Evolutionary conservation across 2,888 invertebrate species (phyloP).

Genomic region (Pardosa pseudoannulata): DNA sequence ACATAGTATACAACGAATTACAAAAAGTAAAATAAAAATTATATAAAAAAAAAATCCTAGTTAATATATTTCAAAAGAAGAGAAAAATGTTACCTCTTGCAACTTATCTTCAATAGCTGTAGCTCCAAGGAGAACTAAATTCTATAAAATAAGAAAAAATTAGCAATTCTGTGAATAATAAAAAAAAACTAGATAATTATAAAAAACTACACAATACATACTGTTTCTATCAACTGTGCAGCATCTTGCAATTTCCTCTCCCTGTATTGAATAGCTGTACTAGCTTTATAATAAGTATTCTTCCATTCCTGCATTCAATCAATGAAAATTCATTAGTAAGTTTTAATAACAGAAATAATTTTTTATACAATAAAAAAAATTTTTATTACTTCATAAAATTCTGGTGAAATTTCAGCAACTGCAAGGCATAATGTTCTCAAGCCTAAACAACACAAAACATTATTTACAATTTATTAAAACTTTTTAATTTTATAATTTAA

Average conservation of each 20-base stretch:
- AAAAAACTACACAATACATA: constrained; percentile 66
- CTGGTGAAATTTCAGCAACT: constrained; percentile 86
- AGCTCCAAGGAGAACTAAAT: constrained; percentile 91
- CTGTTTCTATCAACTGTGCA: constrained; percentile 91
- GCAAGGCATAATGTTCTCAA: constrained; percentile 96
- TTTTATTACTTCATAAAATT: constrained; percentile 83
- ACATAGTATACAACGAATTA: no score
- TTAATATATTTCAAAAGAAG: not conserved
- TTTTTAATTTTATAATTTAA: no score
- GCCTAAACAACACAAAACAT: constrained; percentile 76
- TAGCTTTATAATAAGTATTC: constrained; percentile 90
- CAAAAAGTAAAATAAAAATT: no score
- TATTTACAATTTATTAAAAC: no score
- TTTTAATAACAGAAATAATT: not conserved
- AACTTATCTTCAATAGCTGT: constrained; percentile 99
- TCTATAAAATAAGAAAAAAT: constrained; percentile 76
- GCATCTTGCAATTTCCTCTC: constrained; percentile 94
- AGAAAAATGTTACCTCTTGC: constrained; percentile 82
- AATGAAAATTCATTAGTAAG: not conserved
- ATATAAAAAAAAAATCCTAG: no score
- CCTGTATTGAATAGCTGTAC: constrained; percentile 87
- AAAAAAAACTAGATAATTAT: not conserved
- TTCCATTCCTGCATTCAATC: constrained; percentile 84
- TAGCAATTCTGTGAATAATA: not conserved
- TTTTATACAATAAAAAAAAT: not conserved